A percentile compares a stretch with the other conserved stretches of the same genome.
These are phyloP conservation scores for Smittia sp. DNA, from an alignment of 2,888 invertebrate species.

Conservation along the genomic window DNA sequence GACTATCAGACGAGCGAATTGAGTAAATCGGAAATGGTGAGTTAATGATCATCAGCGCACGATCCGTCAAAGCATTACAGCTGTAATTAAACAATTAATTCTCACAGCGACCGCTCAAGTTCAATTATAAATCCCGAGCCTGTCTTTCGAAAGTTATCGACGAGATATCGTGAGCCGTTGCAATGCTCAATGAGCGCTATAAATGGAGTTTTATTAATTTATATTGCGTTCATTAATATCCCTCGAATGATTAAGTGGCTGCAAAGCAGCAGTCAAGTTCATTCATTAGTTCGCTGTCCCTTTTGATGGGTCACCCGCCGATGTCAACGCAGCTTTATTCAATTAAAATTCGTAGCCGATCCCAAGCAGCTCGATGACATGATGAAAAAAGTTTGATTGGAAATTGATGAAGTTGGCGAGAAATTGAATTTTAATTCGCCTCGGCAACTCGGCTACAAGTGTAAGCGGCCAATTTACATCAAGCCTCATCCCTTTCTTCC, in stretches of 20 bases:
- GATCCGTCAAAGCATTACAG: neutral
- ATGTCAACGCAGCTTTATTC: neutral
- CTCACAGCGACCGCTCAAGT: neutral
- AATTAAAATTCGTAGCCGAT: neutral
- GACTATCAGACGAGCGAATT: too few relatives aligned
- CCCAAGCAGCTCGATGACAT: neutral
- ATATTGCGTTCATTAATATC: neutral
- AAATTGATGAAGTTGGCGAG: neutral
- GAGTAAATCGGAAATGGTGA: too few relatives aligned
- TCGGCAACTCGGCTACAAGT: neutral
- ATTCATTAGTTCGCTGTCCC: neutral
- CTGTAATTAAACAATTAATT: slow-evolving; percentile 29
- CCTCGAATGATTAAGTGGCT: neutral
- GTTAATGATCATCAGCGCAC: slow-evolving; percentile 19
- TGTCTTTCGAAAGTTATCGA: too few relatives aligned
- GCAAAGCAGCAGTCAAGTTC: neutral
- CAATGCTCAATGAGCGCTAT: too few relatives aligned
- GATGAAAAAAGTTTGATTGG: neutral
- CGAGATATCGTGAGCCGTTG: too few relatives aligned
- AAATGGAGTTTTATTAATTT: neutral
- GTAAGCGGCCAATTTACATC: neutral
- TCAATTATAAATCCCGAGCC: neutral
- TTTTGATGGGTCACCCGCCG: neutral
- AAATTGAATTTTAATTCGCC: slow-evolving; percentile 8
- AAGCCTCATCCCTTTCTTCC: neutral